These are phyloP conservation scores for Ahaetulla prasina DNA, from an alignment of 2,113 vertebrate species.

Conservation along the genomic window DNA sequence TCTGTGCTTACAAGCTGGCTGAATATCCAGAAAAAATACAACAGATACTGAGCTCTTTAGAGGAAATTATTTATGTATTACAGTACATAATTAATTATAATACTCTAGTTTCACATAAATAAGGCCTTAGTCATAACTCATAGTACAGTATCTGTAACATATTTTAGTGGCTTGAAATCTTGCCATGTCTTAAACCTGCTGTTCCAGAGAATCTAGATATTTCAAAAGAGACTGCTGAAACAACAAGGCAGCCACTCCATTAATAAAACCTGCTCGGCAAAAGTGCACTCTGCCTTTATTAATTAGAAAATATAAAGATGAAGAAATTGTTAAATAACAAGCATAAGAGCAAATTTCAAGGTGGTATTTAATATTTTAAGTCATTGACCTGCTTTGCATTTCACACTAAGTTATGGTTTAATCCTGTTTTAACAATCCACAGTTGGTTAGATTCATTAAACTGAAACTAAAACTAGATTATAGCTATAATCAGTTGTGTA, in stretches of 20 bases:
- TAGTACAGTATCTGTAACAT: slow-evolving; percentile 42
- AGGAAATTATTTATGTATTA: neutral
- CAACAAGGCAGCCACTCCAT: neutral
- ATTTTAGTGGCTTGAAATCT: slow-evolving; percentile 44
- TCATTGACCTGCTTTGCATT: neutral
- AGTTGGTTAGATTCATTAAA: neutral
- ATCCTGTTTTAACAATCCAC: neutral
- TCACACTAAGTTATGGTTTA: neutral
- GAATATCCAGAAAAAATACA: neutral
- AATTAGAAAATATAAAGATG: neutral
- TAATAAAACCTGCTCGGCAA: neutral
- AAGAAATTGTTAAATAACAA: neutral
- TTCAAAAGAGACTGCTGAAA: slow-evolving; percentile 30
- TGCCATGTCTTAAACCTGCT: slow-evolving; percentile 15
- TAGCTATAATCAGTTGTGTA: neutral
- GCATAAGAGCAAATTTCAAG: slow-evolving; percentile 24
- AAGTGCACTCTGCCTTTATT: neutral
- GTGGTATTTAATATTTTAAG: neutral
- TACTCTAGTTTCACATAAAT: slow-evolving; percentile 1
- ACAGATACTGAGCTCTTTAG: neutral
- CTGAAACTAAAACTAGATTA: neutral
- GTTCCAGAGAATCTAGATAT: slow-evolving; percentile 20
- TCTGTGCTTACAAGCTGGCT: neutral
- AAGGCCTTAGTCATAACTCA: neutral
- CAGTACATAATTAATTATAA: slow-evolving; percentile 35